Percentiles rank a stretch among this genome's conserved stretches.
Evolutionary conservation across 2,113 vertebrate genomes (phyloP).

Genomic region (Gulo gulo): DNA sequence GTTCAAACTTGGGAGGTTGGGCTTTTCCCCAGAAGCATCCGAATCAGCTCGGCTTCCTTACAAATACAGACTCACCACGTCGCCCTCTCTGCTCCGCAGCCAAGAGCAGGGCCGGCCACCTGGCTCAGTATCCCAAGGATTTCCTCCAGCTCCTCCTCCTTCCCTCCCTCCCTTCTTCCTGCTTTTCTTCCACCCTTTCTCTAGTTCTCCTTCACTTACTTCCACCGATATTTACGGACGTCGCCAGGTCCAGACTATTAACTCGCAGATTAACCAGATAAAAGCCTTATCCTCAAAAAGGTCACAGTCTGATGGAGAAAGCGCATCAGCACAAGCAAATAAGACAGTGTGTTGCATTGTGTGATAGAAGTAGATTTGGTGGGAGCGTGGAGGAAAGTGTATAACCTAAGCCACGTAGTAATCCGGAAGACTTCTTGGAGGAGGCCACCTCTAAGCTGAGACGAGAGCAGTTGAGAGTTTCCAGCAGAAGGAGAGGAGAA

Average conservation of each 20-base stretch:
- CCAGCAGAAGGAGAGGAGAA: background rate
- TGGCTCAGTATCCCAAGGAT: background rate
- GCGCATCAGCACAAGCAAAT: background rate
- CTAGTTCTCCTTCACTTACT: background rate
- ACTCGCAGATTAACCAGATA: background rate
- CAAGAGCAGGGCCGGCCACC: too few relatives aligned
- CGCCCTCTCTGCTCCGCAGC: background rate
- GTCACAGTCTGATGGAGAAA: background rate
- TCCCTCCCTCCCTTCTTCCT: background rate
- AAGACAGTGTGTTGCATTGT: background rate
- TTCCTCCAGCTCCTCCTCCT: background rate
- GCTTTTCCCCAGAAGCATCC: background rate
- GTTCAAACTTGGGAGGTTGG: background rate
- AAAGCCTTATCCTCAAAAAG: background rate
- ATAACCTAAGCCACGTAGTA: too few relatives aligned
- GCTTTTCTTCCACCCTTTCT: background rate
- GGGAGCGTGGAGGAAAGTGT: background rate
- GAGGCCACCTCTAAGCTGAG: background rate
- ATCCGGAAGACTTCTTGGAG: background rate
- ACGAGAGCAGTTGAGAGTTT: background rate
- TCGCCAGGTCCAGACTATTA: background rate
- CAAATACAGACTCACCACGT: fast-evolving
- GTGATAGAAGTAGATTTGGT: background rate
- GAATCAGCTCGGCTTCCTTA: background rate
- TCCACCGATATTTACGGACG: background rate